These are phyloP conservation scores for Lipophrys pholis DNA, from an alignment of 2,113 vertebrate species.

Conservation along the genomic window DNA sequence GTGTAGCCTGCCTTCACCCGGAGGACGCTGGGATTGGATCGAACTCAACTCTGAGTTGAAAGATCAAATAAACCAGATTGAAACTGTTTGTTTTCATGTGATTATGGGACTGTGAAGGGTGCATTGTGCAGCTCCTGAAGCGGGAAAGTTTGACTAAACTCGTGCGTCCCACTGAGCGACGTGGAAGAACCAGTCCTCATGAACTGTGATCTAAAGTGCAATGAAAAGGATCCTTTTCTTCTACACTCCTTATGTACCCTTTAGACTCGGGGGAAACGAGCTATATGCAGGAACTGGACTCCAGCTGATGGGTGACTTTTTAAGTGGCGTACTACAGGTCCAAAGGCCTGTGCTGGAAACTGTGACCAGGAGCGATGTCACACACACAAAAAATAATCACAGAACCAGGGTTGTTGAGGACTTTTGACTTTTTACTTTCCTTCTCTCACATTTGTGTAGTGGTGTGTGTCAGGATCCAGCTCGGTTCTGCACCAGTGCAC, in stretches of 20 bases:
- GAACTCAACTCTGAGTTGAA: no score
- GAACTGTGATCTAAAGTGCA: conserved; percentile 12
- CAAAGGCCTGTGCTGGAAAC: conserved; percentile 30
- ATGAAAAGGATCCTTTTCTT: not conserved
- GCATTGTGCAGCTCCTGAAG: not conserved
- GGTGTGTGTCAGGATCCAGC: conserved; percentile 62
- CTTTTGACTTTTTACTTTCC: conserved; percentile 29
- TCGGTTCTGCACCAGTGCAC: conserved; percentile 58
- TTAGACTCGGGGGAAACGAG: not conserved
- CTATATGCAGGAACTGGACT: not conserved
- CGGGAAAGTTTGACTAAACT: not conserved
- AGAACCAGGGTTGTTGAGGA: no score
- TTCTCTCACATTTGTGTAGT: conserved; percentile 57
- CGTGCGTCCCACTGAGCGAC: conserved; percentile 1
- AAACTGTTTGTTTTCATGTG: no score
- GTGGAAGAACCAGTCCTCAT: not conserved
- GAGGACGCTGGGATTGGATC: no score
- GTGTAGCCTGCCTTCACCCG: no score
- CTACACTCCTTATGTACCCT: not conserved
- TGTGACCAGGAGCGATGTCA: conserved; percentile 16
- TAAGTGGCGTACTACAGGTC: conserved; percentile 28
- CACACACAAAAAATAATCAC: no score
- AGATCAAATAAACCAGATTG: no score
- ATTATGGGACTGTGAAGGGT: not conserved
- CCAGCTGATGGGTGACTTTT: conserved; percentile 14